A percentile compares a stretch with the other conserved stretches of the same genome.
Evolutionary conservation across 2,113 vertebrate genomes (phyloP).

Genomic region (Chlorodrepanis virens): DNA sequence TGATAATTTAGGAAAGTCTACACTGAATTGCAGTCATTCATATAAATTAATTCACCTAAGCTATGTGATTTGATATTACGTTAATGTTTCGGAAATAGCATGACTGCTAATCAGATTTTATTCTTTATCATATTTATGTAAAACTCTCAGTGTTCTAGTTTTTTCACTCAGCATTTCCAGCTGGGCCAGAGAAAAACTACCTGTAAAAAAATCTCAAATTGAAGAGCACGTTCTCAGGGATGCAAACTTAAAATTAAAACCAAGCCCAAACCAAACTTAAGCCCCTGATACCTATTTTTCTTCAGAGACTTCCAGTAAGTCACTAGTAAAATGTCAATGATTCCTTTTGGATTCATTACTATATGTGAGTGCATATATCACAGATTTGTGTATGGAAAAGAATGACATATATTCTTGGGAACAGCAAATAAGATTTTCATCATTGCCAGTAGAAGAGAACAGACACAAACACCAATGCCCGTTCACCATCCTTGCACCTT

Average conservation of each 20-base stretch:
- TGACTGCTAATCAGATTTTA: not conserved
- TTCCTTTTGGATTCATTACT: conserved; percentile 31
- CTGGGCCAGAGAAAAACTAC: not conserved
- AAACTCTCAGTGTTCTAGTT: conserved; percentile 1
- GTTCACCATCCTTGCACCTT: not conserved
- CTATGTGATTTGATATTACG: not conserved
- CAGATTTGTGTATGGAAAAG: not conserved
- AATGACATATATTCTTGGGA: not conserved
- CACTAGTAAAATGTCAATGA: conserved; percentile 20
- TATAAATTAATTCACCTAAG: not conserved
- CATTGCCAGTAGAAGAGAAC: conserved; percentile 8
- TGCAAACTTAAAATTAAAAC: not conserved
- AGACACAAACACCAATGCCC: not conserved
- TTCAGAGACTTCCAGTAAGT: conserved; percentile 25
- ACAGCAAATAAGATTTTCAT: conserved; percentile 1
- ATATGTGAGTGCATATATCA: not conserved
- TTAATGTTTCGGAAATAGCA: not conserved
- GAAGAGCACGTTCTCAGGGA: not conserved
- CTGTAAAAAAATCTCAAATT: not conserved
- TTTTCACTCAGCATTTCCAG: not conserved
- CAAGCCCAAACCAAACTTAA: not conserved
- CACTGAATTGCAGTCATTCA: not conserved
- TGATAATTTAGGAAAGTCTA: not conserved
- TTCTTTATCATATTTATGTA: not conserved
- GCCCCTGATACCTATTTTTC: not conserved